Percentiles rank a stretch among this genome's conserved stretches.
Evolutionary conservation across 2,113 vertebrate genomes (phyloP).

Genomic region (Leptobrachium ailaonicum): DNA sequence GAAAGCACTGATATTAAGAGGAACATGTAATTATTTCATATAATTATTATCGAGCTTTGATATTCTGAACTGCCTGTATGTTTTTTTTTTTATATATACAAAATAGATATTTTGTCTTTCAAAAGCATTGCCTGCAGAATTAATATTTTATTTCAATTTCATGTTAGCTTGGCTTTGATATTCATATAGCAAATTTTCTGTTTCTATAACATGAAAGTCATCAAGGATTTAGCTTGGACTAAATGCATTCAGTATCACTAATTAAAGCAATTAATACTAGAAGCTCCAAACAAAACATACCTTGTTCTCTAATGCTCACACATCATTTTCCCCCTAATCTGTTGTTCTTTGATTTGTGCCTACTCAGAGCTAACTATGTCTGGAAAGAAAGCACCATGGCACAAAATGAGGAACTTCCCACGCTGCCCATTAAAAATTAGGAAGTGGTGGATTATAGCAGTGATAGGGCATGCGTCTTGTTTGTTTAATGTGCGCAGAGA

Average conservation of each 20-base stretch:
- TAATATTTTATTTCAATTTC: background rate
- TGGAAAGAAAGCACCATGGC: constrained; percentile 20
- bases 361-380: constrained; percentile 15
- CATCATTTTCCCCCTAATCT: constrained; percentile 12
- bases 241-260: constrained; percentile 6
- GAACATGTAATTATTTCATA: constrained; percentile 13
- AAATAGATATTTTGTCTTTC: background rate
- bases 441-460: constrained; percentile 28
- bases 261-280: constrained; percentile 9
- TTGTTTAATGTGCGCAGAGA: constrained; percentile 35
- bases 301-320: constrained; percentile 34
- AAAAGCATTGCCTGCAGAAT: background rate
- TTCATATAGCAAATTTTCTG: background rate
- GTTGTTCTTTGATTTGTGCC: constrained; percentile 22
- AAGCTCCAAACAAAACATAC: constrained; percentile 24
- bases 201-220: background rate
- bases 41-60: background rate
- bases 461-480: constrained; percentile 37
- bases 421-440: constrained; percentile 38
- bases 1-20: background rate
- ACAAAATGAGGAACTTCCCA: constrained; percentile 36
- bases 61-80: background rate
- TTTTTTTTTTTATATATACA: background rate
- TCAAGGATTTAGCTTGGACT: background rate
- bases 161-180: background rate